phyloP scores from a whole-genome alignment of 2,888 invertebrate species.

The Aphidius colemani region DNA sequence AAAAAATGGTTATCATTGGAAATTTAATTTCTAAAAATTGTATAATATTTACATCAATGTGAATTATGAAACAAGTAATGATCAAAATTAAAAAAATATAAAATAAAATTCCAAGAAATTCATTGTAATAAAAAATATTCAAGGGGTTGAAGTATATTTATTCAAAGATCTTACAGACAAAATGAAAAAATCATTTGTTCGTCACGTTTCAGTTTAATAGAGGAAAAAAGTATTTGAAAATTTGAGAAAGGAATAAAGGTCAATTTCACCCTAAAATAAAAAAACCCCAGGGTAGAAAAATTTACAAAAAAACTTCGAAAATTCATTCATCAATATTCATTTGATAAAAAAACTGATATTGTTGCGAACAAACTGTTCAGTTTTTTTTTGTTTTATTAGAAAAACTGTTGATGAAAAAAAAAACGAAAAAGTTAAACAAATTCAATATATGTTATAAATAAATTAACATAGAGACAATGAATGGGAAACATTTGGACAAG shows the following conservation, averaged over 20 bases:
- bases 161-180: constrained; percentile 30
- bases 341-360: neutral
- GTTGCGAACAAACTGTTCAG: neutral
- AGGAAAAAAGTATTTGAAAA: constrained; percentile 48
- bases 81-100: neutral
- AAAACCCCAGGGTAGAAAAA: constrained; percentile 11
- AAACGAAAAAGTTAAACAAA: constrained; percentile 8
- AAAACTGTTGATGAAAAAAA: neutral
- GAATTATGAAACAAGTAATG: neutral
- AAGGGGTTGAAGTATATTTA: constrained; percentile 7
- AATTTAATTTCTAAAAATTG: neutral
- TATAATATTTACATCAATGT: neutral
- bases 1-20: no score
- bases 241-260: constrained; percentile 4
- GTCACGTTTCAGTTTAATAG: constrained; percentile 54
- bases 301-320: constrained; percentile 1
- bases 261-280: constrained; percentile 1
- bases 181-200: constrained; percentile 36
- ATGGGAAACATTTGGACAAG: constrained; percentile 54
- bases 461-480: constrained; percentile 58
- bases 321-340: neutral
- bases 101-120: neutral
- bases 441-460: constrained; percentile 15
- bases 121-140: constrained; percentile 14
- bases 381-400: neutral